A percentile compares a stretch with the other conserved stretches of the same genome.
phyloP scores from a whole-genome alignment of 2,113 vertebrate species.

The Poicephalus meyeri region DNA sequence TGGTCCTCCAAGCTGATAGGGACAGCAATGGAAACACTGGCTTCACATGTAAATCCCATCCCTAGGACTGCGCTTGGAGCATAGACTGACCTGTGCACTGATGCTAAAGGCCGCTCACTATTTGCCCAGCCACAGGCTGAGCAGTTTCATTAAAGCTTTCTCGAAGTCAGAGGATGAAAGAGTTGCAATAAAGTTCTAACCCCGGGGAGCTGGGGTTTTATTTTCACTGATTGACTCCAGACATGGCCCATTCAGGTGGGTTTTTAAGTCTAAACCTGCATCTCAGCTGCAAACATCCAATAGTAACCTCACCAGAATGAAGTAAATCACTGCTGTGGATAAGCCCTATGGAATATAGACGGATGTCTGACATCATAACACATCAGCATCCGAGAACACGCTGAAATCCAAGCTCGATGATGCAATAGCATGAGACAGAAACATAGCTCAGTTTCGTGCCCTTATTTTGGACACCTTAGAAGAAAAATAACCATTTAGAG shows the following conservation, averaged over 20 bases:
- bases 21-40: slow-evolving; percentile 38
- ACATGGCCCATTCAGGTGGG: neutral
- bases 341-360: neutral
- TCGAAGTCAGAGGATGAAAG: slow-evolving; percentile 44
- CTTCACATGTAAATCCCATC: slow-evolving; percentile 9
- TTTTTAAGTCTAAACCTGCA: slow-evolving; percentile 28
- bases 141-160: slow-evolving; percentile 24
- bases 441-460: neutral
- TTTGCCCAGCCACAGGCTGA: slow-evolving; percentile 65
- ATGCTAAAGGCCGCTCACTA: slow-evolving; percentile 35
- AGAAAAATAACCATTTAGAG: neutral
- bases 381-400: neutral
- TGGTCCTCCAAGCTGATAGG: neutral
- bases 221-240: slow-evolving; percentile 34
- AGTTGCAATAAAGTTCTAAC: neutral
- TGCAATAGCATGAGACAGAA: neutral
- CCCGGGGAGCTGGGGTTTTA: neutral
- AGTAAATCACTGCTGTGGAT: neutral
- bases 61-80: neutral
- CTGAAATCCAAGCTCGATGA: neutral
- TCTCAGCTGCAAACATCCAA: slow-evolving; percentile 22
- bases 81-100: slow-evolving; percentile 49
- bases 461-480: neutral
- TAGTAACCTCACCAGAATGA: slow-evolving; percentile 20
- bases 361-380: neutral